Evolutionary conservation across 2,113 vertebrate genomes (phyloP).

Genomic region (Nothocercus julius): DNA sequence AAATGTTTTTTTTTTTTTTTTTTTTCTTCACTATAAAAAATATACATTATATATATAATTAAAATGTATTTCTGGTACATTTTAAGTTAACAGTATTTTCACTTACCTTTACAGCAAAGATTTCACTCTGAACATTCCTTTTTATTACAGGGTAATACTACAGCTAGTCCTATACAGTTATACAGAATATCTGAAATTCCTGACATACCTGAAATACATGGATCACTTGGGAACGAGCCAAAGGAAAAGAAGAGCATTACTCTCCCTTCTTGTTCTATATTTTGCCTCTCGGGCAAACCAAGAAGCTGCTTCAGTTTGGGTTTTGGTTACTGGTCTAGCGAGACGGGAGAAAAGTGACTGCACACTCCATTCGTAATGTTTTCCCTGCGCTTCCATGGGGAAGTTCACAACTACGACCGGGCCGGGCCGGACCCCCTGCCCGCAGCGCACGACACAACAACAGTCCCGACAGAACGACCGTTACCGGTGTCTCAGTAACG

Average conservation of each 20-base stretch:
- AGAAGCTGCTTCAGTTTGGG: background rate
- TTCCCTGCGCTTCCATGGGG: background rate
- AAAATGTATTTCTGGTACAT: background rate
- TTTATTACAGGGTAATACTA: background rate
- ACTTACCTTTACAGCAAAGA: background rate
- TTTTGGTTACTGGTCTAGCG: background rate
- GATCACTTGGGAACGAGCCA: background rate
- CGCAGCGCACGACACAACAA: too few species aligned
- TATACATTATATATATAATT: too few species aligned
- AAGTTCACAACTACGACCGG: too few species aligned
- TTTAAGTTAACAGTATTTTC: background rate
- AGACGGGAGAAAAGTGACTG: background rate
- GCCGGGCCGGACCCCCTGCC: too few species aligned
- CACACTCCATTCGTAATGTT: background rate
- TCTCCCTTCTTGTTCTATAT: background rate
- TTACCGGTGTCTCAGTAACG: background rate
- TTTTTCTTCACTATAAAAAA: too few species aligned
- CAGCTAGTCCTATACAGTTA: background rate
- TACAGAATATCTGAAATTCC: too few species aligned
- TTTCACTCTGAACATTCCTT: background rate
- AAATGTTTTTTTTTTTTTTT: background rate
- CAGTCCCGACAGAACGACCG: background rate
- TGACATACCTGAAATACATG: rapidly evolving
- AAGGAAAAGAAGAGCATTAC: background rate
- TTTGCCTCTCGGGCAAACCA: background rate